phyloP scores from a whole-genome alignment of 2,888 invertebrate genomes.

The Lasiommata megera region DNA sequence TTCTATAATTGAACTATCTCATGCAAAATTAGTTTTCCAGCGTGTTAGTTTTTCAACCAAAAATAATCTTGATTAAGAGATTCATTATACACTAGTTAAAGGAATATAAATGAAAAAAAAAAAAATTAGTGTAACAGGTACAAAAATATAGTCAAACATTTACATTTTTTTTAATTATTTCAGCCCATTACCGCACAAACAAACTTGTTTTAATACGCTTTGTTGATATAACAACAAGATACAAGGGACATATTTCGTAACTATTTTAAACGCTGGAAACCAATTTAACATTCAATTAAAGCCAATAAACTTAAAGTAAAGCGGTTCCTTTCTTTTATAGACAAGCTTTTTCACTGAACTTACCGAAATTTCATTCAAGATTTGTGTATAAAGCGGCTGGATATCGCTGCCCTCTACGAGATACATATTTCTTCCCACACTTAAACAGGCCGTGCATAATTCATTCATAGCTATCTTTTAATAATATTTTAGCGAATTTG shows the following conservation, averaged over 20 bases:
- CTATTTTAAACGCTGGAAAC: not conserved
- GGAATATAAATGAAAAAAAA: too few relatives aligned
- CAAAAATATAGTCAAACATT: too few relatives aligned
- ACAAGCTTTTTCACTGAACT: conserved; percentile 23
- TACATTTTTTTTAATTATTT: too few relatives aligned
- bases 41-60: too few relatives aligned
- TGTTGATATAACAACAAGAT: not conserved
- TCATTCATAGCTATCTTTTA: conserved; percentile 53
- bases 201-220: not conserved
- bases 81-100: too few relatives aligned
- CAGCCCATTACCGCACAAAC: too few relatives aligned
- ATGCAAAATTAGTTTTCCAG: too few relatives aligned
- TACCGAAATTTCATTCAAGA: conserved; percentile 66
- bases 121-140: too few relatives aligned
- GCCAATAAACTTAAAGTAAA: not conserved
- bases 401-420: conserved; percentile 52
- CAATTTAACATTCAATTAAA: not conserved
- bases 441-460: conserved; percentile 58
- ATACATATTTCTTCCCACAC: conserved; percentile 52
- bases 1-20: too few relatives aligned
- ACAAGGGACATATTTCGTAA: too few relatives aligned
- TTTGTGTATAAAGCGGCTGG: conserved; percentile 54
- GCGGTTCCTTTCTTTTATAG: not conserved
- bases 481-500: not conserved
- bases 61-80: too few relatives aligned